A percentile compares a stretch with the other conserved stretches of the same genome.
These are phyloP conservation scores for Edolisoma coerulescens DNA, from an alignment of 2,113 vertebrate genomes.

Conservation along the genomic window DNA sequence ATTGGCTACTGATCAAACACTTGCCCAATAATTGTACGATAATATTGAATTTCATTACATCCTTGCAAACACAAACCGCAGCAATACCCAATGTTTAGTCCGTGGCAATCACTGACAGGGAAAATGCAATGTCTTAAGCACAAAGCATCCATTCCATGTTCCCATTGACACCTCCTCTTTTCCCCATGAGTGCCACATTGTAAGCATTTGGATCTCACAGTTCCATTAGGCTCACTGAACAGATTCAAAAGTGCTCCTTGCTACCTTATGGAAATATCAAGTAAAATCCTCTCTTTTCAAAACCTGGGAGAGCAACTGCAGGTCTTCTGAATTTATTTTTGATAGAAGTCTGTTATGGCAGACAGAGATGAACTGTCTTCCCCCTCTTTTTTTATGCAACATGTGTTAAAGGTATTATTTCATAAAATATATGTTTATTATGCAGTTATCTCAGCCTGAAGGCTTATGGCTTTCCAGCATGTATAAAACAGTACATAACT, in stretches of 20 bases:
- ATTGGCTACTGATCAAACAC: neutral
- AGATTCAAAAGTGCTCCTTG: neutral
- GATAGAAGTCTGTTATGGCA: neutral
- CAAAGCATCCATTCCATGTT: neutral
- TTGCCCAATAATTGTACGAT: neutral
- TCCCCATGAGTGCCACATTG: neutral
- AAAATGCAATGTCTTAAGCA: neutral
- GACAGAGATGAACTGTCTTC: slow-evolving; percentile 2
- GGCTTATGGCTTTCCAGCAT: slow-evolving; percentile 59
- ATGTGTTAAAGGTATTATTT: slow-evolving; percentile 69
- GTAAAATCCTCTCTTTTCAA: neutral
- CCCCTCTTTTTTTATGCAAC: neutral
- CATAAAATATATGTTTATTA: slow-evolving; percentile 65
- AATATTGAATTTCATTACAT: neutral
- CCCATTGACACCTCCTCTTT: neutral
- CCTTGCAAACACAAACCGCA: neutral
- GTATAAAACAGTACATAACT: slow-evolving; percentile 63
- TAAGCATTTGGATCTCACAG: neutral
- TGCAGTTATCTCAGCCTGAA: slow-evolving; percentile 62
- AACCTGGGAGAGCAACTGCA: neutral
- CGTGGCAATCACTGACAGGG: no score
- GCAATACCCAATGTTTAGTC: neutral
- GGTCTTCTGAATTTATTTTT: neutral
- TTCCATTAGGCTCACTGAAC: neutral
- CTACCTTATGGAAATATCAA: neutral